Evolutionary conservation across 2,113 vertebrate genomes (phyloP).

Genomic region (Mirza zaza): DNA sequence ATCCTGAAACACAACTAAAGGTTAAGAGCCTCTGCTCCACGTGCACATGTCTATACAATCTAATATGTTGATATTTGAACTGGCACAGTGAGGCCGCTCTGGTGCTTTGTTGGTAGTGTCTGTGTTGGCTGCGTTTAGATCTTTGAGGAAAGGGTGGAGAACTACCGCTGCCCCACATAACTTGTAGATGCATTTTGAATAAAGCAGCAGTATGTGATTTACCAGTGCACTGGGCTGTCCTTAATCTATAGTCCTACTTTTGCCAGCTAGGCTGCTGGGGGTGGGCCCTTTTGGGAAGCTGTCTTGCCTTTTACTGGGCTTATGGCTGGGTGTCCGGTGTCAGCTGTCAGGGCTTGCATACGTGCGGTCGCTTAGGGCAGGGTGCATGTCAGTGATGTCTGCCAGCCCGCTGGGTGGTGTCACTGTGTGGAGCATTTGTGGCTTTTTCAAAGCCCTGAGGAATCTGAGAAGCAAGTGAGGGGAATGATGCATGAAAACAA

Average conservation of each 20-base stretch:
- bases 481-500: constrained; percentile 78
- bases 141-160: neutral
- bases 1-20: neutral
- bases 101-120: neutral
- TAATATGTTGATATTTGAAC: neutral
- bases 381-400: neutral
- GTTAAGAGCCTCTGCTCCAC: neutral
- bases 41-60: too few relatives aligned
- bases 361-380: neutral
- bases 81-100: neutral
- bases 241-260: neutral
- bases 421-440: constrained; percentile 66
- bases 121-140: neutral
- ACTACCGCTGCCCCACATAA: neutral
- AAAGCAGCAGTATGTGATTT: neutral
- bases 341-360: neutral
- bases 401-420: constrained; percentile 68
- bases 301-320: neutral
- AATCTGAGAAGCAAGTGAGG: constrained; percentile 76
- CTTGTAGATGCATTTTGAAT: neutral
- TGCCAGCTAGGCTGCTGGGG: neutral
- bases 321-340: neutral
- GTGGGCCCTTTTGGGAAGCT: neutral
- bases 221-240: neutral
- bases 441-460: constrained; percentile 76